These are phyloP conservation scores for Philereme vetulata DNA, from an alignment of 2,888 invertebrate species.

Conservation along the genomic window DNA sequence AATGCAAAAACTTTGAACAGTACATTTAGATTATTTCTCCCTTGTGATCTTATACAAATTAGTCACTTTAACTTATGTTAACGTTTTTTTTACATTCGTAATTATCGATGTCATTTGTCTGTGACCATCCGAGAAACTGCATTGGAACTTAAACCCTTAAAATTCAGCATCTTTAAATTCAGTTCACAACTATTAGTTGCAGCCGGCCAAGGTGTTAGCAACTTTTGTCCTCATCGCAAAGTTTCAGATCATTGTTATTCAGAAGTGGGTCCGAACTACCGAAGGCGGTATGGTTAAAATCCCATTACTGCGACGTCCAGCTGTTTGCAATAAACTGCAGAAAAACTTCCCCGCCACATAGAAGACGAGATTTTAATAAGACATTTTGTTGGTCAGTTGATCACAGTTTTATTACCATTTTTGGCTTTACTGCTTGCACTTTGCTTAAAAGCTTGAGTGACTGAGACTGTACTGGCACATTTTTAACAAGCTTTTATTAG, in stretches of 20 bases:
- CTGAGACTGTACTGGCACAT: too few species aligned
- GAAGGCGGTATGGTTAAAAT: conserved; percentile 39
- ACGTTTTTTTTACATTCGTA: too few species aligned
- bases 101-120: too few species aligned
- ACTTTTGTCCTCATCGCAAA: conserved; percentile 23
- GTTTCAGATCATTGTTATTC: conserved; percentile 33
- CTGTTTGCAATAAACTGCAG: conserved; percentile 36
- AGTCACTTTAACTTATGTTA: too few species aligned
- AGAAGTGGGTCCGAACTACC: conserved; percentile 22
- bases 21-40: conserved; percentile 4
- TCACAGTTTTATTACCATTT: conserved; percentile 21
- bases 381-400: conserved; percentile 23
- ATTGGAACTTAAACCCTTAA: conserved; percentile 4
- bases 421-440: conserved; percentile 5
- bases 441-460: not conserved
- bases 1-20: conserved; percentile 12
- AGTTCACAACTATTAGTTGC: conserved; percentile 29
- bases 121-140: not conserved
- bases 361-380: conserved; percentile 27
- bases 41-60: conserved; percentile 6
- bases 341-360: conserved; percentile 23
- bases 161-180: conserved; percentile 27
- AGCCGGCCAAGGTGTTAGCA: conserved; percentile 29
- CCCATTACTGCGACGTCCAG: conserved; percentile 42
- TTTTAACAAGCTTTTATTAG: too few species aligned